Conservation (phyloP, 1,140 invertebrate species). For the Nomia melanderi region DNA sequence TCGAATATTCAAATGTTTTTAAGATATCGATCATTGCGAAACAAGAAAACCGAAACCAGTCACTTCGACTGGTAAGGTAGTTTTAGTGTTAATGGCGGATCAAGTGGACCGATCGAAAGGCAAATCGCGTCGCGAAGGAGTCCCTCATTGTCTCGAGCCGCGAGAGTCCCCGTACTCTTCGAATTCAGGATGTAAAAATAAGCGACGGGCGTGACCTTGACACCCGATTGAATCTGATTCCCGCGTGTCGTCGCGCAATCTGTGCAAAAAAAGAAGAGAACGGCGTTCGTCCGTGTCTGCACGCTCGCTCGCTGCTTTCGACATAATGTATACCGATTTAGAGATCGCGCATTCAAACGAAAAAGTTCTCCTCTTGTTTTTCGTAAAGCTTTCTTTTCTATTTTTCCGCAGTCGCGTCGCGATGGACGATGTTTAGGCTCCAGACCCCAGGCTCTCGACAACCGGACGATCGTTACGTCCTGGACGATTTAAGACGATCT, state of each 20-base stretch:
- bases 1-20: too few species aligned
- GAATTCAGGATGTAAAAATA: conserved; percentile 36
- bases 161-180: not conserved
- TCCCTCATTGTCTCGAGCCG: conserved; percentile 1
- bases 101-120: too few species aligned
- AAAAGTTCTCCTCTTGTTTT: not conserved
- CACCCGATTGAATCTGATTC: conserved; percentile 25
- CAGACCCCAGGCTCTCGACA: too few species aligned
- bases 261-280: conserved; percentile 5
- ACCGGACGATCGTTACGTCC: too few species aligned
- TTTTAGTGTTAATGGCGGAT: too few species aligned
- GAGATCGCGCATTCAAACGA: not conserved
- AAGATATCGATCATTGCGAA: too few species aligned
- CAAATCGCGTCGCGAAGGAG: not conserved
- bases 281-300: not conserved
- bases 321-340: conserved; percentile 19
- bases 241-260: conserved; percentile 15
- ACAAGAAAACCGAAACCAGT: too few species aligned
- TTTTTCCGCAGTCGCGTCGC: not conserved
- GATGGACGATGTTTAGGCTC: too few species aligned
- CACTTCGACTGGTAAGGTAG: too few species aligned
- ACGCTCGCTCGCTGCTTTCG: conserved; percentile 20
- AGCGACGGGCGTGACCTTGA: conserved; percentile 27
- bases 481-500: too few species aligned
- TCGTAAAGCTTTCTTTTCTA: too few species aligned